phyloP scores from a whole-genome alignment of 2,797 vertebrate genomes.

The Sciaenops ocellatus region DNA sequence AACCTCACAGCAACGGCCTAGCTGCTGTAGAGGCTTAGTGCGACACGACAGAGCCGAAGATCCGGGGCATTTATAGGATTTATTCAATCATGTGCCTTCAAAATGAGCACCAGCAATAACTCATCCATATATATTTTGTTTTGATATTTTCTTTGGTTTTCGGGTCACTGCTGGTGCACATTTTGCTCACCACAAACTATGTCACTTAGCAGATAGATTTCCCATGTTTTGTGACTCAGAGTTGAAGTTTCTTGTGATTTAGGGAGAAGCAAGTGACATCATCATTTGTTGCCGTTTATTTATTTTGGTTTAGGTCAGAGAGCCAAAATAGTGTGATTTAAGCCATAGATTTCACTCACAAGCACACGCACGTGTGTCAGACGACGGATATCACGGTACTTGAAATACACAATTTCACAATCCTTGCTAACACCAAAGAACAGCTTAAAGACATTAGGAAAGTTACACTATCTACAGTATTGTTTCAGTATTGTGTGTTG shows the following conservation, averaged over 20 bases:
- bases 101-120: slow-evolving; percentile 41
- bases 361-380: slow-evolving; percentile 30
- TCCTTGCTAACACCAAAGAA: slow-evolving; percentile 78
- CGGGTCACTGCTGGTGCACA: slow-evolving; percentile 43
- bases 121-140: slow-evolving; percentile 3
- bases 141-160: slow-evolving; percentile 3
- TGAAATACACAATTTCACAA: slow-evolving; percentile 67
- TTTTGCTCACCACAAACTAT: slow-evolving; percentile 34
- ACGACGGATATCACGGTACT: slow-evolving; percentile 63
- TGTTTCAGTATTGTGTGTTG: slow-evolving; percentile 23
- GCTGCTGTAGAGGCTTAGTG: slow-evolving; percentile 69
- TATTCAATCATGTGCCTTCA: slow-evolving; percentile 46
- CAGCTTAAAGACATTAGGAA: slow-evolving; percentile 33
- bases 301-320: slow-evolving; percentile 64
- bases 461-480: slow-evolving; percentile 28
- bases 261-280: slow-evolving; percentile 44
- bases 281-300: slow-evolving; percentile 66
- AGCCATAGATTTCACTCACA: slow-evolving; percentile 72
- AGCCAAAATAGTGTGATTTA: slow-evolving; percentile 60
- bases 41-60: background rate
- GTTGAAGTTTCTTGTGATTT: slow-evolving; percentile 31
- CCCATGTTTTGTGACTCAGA: slow-evolving; percentile 20
- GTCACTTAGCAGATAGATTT: slow-evolving; percentile 34
- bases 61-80: slow-evolving; percentile 20
- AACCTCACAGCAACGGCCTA: slow-evolving; percentile 74